Percentiles rank a stretch among this genome's conserved stretches.
Evolutionary conservation across 2,888 invertebrate species (phyloP).

Genomic region (Ellobium chinense): DNA sequence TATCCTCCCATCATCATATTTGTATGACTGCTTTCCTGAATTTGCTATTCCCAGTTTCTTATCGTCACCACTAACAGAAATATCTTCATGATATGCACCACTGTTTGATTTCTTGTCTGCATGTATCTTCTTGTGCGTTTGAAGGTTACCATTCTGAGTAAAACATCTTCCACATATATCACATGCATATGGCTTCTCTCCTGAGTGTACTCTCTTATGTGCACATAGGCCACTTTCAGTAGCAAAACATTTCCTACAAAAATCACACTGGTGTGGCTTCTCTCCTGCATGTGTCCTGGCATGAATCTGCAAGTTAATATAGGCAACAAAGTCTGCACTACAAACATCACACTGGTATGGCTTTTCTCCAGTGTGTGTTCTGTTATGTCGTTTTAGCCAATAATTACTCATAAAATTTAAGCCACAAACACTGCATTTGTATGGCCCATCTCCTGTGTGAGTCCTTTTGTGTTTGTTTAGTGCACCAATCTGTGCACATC

Average conservation of each 20-base stretch:
- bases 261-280: conserved; percentile 38
- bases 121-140: conserved; percentile 17
- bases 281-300: conserved; percentile 40
- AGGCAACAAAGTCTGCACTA: conserved; percentile 30
- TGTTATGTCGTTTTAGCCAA: conserved; percentile 24
- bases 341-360: conserved; percentile 42
- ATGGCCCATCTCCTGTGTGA: conserved; percentile 13
- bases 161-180: conserved; percentile 17
- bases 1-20: not conserved
- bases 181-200: conserved; percentile 45
- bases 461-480: conserved; percentile 1
- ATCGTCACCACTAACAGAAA: too few relatives aligned
- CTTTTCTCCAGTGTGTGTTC: conserved; percentile 46
- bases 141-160: conserved; percentile 21
- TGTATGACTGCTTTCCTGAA: too few relatives aligned
- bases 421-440: conserved; percentile 1
- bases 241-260: conserved; percentile 21
- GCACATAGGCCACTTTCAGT: conserved; percentile 40
- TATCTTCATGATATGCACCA: too few relatives aligned
- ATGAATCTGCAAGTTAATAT: conserved; percentile 39
- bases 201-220: conserved; percentile 43
- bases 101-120: not conserved
- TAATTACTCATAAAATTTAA: not conserved
- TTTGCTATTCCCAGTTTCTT: too few relatives aligned
- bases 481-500: conserved; percentile 22